Conservation (phyloP, 1,140 invertebrate genomes). For the Drosophila bifasciata region DNA sequence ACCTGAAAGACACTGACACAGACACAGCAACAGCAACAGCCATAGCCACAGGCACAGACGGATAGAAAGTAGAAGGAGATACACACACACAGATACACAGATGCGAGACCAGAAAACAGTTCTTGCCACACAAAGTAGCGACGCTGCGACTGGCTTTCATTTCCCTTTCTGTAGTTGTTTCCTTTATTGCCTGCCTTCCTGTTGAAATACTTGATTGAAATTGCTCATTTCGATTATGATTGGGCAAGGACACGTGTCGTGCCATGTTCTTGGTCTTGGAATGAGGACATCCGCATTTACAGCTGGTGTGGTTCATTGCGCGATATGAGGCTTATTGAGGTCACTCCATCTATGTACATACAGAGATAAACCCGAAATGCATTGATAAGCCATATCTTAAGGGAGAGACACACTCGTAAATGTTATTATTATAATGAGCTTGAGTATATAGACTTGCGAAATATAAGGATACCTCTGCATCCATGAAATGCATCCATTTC, state of each 20-base stretch:
- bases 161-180: not conserved
- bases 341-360: too few species aligned
- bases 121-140: not conserved
- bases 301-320: too few species aligned
- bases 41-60: not conserved
- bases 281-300: too few species aligned
- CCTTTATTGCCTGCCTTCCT: not conserved
- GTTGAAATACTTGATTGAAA: not conserved
- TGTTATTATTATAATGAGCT: too few species aligned
- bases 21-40: not conserved
- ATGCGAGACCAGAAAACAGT: not conserved
- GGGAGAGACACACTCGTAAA: too few species aligned
- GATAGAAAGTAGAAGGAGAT: slow-evolving; percentile 16
- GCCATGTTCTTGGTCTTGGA: too few species aligned
- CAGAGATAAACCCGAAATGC: too few species aligned
- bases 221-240: slow-evolving; percentile 4
- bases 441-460: too few species aligned
- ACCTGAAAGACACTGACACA: slow-evolving; percentile 7
- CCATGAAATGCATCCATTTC: too few species aligned
- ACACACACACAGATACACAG: slow-evolving; percentile 1
- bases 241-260: slow-evolving; percentile 30
- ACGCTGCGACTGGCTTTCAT: not conserved
- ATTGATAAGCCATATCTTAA: too few species aligned
- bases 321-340: too few species aligned
- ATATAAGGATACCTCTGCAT: too few species aligned